Evolutionary conservation across 2,113 vertebrate species (phyloP).

Genomic region (Malurus elegans): DNA sequence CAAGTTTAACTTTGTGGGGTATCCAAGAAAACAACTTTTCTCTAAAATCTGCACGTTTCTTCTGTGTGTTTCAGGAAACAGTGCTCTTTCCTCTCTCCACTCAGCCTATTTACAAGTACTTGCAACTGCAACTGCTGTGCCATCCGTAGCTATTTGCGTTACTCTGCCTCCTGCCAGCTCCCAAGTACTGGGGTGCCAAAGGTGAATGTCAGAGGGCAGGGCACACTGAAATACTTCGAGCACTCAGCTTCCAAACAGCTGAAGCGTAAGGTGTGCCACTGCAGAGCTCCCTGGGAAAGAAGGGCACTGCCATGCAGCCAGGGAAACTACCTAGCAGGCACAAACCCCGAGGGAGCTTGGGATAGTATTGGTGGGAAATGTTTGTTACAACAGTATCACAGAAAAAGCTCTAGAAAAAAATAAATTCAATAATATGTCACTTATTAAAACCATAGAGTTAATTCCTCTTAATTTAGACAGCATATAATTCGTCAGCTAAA

Average conservation of each 20-base stretch:
- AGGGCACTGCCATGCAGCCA: neutral
- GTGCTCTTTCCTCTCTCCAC: neutral
- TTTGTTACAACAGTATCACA: neutral
- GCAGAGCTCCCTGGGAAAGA: neutral
- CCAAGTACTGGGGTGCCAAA: neutral
- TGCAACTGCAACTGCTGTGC: neutral
- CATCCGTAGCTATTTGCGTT: slow-evolving; percentile 3
- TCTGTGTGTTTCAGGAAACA: neutral
- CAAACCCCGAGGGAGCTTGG: neutral
- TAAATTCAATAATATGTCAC: neutral
- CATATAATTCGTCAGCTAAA: neutral
- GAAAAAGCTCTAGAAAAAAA: neutral
- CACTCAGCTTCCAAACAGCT: neutral
- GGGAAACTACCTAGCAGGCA: neutral
- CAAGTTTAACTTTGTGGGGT: neutral
- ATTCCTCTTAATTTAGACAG: neutral
- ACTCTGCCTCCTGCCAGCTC: slow-evolving; percentile 1
- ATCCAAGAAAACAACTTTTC: accelerated
- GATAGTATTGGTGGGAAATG: accelerated
- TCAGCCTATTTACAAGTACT: neutral
- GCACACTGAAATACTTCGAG: neutral
- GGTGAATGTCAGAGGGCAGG: slow-evolving; percentile 45
- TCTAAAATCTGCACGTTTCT: neutral
- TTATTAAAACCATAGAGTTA: neutral
- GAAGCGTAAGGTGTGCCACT: neutral